Percentiles rank a stretch among this genome's conserved stretches.
Evolutionary conservation across 2,797 vertebrate species (phyloP).

Genomic region (Lateolabrax maculatus): DNA sequence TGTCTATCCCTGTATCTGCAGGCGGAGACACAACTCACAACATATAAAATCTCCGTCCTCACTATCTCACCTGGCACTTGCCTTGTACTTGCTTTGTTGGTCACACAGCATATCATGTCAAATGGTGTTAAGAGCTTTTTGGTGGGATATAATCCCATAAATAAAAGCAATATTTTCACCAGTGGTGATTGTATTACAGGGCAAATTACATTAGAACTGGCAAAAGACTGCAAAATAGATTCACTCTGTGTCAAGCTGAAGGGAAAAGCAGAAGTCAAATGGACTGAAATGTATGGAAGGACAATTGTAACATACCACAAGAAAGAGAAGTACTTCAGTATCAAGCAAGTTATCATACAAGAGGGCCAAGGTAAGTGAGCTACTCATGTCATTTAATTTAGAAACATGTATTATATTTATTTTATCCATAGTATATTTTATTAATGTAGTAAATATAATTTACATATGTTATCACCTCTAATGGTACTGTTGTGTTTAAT

Average conservation of each 20-base stretch:
- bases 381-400: background rate
- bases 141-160: conserved; percentile 67
- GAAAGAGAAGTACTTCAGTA: conserved; percentile 76
- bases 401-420: background rate
- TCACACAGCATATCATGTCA: conserved; percentile 51
- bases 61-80: background rate
- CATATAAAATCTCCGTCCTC: background rate
- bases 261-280: conserved; percentile 73
- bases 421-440: background rate
- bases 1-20: too few relatives aligned
- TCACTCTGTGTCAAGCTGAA: conserved; percentile 76
- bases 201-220: conserved; percentile 64
- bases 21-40: background rate
- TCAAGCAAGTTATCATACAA: conserved; percentile 63
- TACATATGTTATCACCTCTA: background rate
- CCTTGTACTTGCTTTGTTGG: background rate
- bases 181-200: conserved; percentile 72
- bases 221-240: conserved; percentile 63
- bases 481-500: background rate
- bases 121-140: conserved; percentile 64
- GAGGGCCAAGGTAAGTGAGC: conserved; percentile 43
- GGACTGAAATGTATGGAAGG: conserved; percentile 51
- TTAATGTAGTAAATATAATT: background rate
- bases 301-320: conserved; percentile 8
- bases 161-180: conserved; percentile 65